Evolutionary conservation across 2,888 invertebrate genomes (phyloP), one percentile per base, ranked within the genome.

Genomic region (Parnassius glacialis): DNA sequence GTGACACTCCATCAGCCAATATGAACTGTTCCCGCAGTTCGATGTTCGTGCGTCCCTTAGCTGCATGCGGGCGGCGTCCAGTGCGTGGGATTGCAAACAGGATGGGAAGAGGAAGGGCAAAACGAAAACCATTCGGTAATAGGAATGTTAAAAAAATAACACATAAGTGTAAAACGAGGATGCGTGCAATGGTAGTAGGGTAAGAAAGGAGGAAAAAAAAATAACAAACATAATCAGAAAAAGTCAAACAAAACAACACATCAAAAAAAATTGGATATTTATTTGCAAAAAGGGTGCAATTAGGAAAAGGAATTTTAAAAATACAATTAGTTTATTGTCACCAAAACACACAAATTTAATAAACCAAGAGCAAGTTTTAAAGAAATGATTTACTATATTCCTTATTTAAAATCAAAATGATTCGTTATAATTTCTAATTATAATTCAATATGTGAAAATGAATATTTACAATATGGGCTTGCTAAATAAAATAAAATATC

Each of bases 41-140:
- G 93, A 99, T 97, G 95, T 99, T 99, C 92, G 99, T 99, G 93
- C 99, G 97, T 93, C 99, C 99, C 94, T 99, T 98, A 93, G 99
- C 99, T 99, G 92, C 88, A 93, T 91, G 93, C 92, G 92, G 90
- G 91, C 91, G 88, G 89, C 89, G 88, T 90, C 90, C 90, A 80
- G 85, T 87, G 87, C 83, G 84, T 73, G 77, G 86, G 84, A 79
- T 82, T 70, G 79, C 81, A 82, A 82, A 81, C 73, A 70, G 82
- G 79, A 73, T 54, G 65, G 79, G 84, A 79, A 67, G 53, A 68
- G 79, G 80, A 73, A 52, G 74, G 84, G 79, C 64, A 65, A 70
- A 84, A 88, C 84, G 75, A 83, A 84, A 88, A 89, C 87, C 88
- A 76, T 85, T 79, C 71, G 88, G 89, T 87, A 85, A 89, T 75